These are phyloP conservation scores for Oithona nana DNA, from an alignment of 2,888 invertebrate species.

Conservation along the genomic window DNA sequence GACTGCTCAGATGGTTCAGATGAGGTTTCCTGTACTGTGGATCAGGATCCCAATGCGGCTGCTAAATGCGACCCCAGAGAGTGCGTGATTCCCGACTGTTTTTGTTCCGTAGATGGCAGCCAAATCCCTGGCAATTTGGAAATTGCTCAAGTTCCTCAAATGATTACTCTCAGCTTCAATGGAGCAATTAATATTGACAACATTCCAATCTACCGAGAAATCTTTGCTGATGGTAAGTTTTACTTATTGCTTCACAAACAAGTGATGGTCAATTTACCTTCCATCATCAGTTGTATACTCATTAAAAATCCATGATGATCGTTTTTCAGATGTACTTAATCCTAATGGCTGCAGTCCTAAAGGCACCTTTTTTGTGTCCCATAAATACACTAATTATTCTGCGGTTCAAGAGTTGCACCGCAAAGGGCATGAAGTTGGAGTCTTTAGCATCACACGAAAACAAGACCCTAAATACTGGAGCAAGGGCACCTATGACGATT, in stretches of 20 bases:
- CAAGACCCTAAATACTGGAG: conserved; percentile 80
- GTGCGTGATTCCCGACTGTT: conserved; percentile 26
- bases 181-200: conserved; percentile 27
- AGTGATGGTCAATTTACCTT: no score
- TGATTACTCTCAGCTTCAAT: conserved; percentile 26
- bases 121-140: conserved; percentile 25
- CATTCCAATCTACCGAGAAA: conserved; percentile 26
- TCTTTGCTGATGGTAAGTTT: conserved; percentile 22
- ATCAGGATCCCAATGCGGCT: conserved; percentile 25
- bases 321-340: conserved; percentile 22
- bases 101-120: conserved; percentile 27
- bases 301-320: neutral
- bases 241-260: no score
- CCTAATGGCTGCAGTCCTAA: conserved; percentile 26
- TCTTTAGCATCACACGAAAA: conserved; percentile 78
- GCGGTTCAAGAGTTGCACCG: conserved; percentile 31
- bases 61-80: conserved; percentile 24
- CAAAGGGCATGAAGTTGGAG: conserved; percentile 72
- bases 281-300: no score
- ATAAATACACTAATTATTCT: conserved; percentile 27
- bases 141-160: conserved; percentile 25
- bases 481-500: conserved; percentile 66
- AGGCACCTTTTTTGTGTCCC: conserved; percentile 26
- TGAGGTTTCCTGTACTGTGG: conserved; percentile 25
- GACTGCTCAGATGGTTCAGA: conserved; percentile 25